Conservation (phyloP, 2,888 invertebrate genomes). For the Biston betularia region DNA sequence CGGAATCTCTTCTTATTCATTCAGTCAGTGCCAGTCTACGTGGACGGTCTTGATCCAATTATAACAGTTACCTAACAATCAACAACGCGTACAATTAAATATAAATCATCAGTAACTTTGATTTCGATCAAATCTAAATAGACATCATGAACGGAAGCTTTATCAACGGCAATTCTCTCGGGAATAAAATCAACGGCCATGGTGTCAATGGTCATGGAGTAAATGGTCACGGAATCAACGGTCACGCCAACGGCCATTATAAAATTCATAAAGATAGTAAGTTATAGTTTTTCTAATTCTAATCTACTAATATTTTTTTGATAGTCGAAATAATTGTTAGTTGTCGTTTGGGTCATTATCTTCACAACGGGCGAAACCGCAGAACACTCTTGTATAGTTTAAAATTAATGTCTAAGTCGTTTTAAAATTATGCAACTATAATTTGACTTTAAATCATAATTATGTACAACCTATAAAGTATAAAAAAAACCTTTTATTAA, state of each 20-base stretch:
- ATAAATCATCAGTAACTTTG: too few species aligned
- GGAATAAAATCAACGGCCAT: constrained; percentile 22
- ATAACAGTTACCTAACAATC: constrained; percentile 10
- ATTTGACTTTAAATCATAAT: too few species aligned
- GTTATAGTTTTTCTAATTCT: background rate
- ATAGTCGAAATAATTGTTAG: background rate
- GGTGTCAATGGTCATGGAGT: constrained; percentile 8
- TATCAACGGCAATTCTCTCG: constrained; percentile 4
- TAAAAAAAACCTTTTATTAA: too few species aligned
- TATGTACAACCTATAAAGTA: too few species aligned
- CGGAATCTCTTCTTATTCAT: constrained; percentile 5
- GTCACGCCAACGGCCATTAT: background rate
- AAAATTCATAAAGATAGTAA: constrained; percentile 9
- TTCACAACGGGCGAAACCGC: too few species aligned
- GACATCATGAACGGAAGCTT: constrained; percentile 31
- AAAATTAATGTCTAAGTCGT: too few species aligned
- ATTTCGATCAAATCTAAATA: background rate
- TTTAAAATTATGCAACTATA: too few species aligned
- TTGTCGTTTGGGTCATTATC: background rate
- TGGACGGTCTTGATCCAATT: constrained; percentile 6
- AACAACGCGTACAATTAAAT: background rate
- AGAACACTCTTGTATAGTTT: too few species aligned
- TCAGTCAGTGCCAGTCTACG: constrained; percentile 6
- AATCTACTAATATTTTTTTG: background rate
- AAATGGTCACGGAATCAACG: constrained; percentile 4